Evolutionary conservation across 2,797 vertebrate genomes (phyloP), one percentile per base, ranked within the genome.

Genomic region (Alectoris magna): DNA sequence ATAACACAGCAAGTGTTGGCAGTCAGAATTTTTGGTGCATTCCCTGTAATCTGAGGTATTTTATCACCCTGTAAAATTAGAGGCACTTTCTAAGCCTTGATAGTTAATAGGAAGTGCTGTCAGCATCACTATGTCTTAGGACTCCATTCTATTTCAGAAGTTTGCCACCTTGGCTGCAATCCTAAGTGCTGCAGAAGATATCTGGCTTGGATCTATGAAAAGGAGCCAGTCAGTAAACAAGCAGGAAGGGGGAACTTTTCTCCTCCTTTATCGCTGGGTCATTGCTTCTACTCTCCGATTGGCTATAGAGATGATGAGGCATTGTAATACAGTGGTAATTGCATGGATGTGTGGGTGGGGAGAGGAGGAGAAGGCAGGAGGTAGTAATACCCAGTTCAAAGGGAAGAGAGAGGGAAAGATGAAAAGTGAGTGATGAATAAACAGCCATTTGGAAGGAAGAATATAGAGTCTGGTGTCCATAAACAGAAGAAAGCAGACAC

Each of bases 161-260:
- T 66, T 91, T 81, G 39, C 36, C 51, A 43, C 51, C 29, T 84
- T 80, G 66, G 24, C 72, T 55, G 3, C 84, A 67, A 51, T 73
- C 51, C 10, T n/a, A 27, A 73, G 2, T 48, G 31, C 38, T 59
- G 26, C 67, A 82, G 63, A 53, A 91, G 21, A n/a, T 75, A n/a
- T 2, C 2, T 18, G 36, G 29, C 58, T 56, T 27, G 51, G n/a
- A 24, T 82, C 36, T 74, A 2, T 26, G 41, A 75, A 58, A 84
- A 43, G 41, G 23, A 93, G 6, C 21, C 18, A 41, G 14, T 51
- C 36, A 70, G 14, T 73, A 78, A 84, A 56, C 17, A n/a, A 1
- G 9, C 64, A 93, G 49, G 74, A 94, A 84, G 63, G 16, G 71
- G 22, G 63, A 68, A 11, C 18, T 82, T 81, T 79, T 44, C 39